Base-by-base conservation (phyloP, 2,888 invertebrate species). In the Tridacna gigas region DNA sequence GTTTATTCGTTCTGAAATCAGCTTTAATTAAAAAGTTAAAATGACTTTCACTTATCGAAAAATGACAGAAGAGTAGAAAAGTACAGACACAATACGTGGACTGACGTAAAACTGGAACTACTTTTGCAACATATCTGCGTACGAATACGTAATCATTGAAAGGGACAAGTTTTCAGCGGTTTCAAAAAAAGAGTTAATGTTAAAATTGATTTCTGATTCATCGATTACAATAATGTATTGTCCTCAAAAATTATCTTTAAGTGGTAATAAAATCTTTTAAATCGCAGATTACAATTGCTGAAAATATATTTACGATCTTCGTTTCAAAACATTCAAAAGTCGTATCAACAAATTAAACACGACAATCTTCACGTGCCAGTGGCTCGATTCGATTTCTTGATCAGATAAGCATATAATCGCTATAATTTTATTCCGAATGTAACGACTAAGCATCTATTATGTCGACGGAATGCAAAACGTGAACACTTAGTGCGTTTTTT, bases 371-470 rank as follows among this genome's bases (percentile, higher is more conserved):
- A 45, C 78, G 67, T 37, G 47, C 60, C 61, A 61, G 60, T 78
- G 37, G 26, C 73, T 22, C 73, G 71, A 48, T 71, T 71, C 71
- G 51, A 78, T 78, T 78, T 77, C 15, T 60, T 47, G 78, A 78
- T 78, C 78, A 77, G 78, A 78, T 78, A 78, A 71, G 78, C 78
- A 78, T 25, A 28, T 71, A 73, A 78, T 78, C 51, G 65, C 25
- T 13, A 26, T 60, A 60, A 77, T 66, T 51, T 69, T 67, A 20
- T 48, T 47, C 74, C 37, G 26, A 61, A 47, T 48, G 71, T 73
- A 37, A 48, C 63, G 45, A 69, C 69, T 69, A 28, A 73, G 78
- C 67, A 61, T 63, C 63, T 25, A 63, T 71, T 66, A 79, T 65
- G 51, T 48, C 25, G 22, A 26, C 51, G 51, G 71, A 71, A 71